These are phyloP conservation scores for Belonocnema kinseyi DNA, from an alignment of 1,140 invertebrate genomes.

Conservation along the genomic window DNA sequence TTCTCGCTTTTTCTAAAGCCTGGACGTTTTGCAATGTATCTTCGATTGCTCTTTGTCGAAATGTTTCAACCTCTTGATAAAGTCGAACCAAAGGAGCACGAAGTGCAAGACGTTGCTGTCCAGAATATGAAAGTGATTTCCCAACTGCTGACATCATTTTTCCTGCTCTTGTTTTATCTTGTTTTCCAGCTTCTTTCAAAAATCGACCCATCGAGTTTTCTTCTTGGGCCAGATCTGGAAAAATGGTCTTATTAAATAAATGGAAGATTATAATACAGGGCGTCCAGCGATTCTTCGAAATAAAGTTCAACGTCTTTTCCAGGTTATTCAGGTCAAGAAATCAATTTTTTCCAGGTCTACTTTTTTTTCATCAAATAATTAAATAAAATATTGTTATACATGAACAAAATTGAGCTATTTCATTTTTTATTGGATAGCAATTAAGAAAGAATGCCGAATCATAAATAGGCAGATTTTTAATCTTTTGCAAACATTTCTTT, in stretches of 20 bases:
- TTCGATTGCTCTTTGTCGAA: conserved; percentile 93
- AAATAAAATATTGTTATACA: too few species aligned
- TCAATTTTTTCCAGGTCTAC: too few species aligned
- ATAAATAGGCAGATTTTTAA: too few species aligned
- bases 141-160: conserved; percentile 96
- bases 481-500: too few species aligned
- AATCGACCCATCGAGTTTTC: conserved; percentile 97
- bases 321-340: too few species aligned
- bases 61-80: conserved; percentile 98
- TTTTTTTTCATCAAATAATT: too few species aligned
- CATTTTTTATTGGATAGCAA: too few species aligned
- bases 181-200: conserved; percentile 95
- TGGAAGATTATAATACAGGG: too few species aligned
- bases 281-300: too few species aligned
- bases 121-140: conserved; percentile 95
- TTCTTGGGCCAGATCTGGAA: conserved; percentile 90
- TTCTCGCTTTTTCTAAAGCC: conserved; percentile 95
- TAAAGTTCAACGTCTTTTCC: too few species aligned
- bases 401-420: too few species aligned
- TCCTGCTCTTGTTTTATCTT: conserved; percentile 90
- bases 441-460: too few species aligned
- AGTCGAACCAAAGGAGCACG: conserved; percentile 91
- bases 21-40: conserved; percentile 94
- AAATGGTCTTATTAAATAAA: conserved; percentile 30
- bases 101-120: conserved; percentile 93